phyloP scores from a whole-genome alignment of 2,113 vertebrate genomes.

The Urocitellus parryii region DNA sequence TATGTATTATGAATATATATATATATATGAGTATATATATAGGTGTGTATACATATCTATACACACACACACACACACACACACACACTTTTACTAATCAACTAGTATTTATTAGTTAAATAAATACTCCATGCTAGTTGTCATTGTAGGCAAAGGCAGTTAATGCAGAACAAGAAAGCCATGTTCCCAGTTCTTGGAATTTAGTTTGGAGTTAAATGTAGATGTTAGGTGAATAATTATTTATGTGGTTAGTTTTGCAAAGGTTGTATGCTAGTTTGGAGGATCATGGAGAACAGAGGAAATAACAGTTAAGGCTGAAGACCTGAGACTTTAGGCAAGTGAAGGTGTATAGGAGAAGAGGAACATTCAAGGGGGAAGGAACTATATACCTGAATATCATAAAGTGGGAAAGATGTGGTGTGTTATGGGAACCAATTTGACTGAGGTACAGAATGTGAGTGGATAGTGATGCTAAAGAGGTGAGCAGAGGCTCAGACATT shows the following conservation, averaged over 20 bases:
- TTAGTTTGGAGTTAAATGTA: constrained; percentile 21
- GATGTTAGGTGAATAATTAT: neutral
- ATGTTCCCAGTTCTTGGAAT: constrained; percentile 30
- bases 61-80: no score
- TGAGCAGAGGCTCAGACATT: neutral
- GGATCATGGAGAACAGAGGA: neutral
- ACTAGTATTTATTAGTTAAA: neutral
- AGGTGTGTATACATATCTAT: no score
- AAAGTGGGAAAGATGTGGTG: neutral
- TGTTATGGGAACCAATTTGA: neutral
- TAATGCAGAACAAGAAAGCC: neutral
- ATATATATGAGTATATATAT: no score
- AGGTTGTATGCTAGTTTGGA: neutral
- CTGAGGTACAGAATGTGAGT: neutral
- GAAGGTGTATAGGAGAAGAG: neutral
- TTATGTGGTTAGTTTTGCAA: constrained; percentile 18
- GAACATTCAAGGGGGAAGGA: neutral
- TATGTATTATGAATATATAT: no score
- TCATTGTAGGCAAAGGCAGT: constrained; percentile 30
- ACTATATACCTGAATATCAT: neutral
- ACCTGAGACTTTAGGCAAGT: neutral
- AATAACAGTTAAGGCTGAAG: constrained; percentile 27
- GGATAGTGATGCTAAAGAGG: neutral
- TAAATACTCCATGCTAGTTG: neutral
- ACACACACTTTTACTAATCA: neutral